phyloP scores from a whole-genome alignment of 2,113 vertebrate species.

The Hydrochoerus hydrochaeris region DNA sequence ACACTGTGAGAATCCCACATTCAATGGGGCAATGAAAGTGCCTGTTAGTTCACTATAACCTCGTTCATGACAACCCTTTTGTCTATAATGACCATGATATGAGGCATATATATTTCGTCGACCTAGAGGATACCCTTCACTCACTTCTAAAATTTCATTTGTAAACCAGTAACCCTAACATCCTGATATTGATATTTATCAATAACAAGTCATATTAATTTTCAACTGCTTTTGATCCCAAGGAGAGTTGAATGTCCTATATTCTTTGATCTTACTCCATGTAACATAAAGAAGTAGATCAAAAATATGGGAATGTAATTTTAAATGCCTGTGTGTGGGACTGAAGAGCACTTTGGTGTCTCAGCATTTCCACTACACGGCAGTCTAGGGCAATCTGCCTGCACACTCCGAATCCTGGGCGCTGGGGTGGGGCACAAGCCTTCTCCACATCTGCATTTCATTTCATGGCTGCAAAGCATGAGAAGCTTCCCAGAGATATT shows the following conservation, averaged over 20 bases:
- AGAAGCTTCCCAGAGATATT: conserved; percentile 12
- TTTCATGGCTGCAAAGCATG: not conserved
- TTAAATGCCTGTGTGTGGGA: not conserved
- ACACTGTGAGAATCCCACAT: not conserved
- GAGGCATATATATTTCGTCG: not conserved
- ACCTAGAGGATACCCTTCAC: not conserved
- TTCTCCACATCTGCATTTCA: not conserved
- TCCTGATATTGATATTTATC: not conserved
- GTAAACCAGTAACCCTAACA: not conserved
- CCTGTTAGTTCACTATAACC: not conserved
- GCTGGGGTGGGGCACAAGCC: not conserved
- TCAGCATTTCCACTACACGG: not conserved
- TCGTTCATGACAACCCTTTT: not conserved
- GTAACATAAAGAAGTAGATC: conserved; percentile 4
- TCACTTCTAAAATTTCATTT: not conserved
- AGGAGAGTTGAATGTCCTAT: not conserved
- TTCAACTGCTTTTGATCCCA: not conserved
- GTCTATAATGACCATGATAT: not conserved
- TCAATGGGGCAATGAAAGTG: not conserved
- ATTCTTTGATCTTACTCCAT: not conserved
- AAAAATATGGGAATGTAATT: not conserved
- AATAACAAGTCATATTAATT: not conserved
- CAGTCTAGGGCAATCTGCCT: rapidly evolving
- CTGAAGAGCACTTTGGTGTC: not conserved
- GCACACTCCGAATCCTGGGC: rapidly evolving